A percentile compares a stretch with the other conserved stretches of the same genome.
phyloP scores from a whole-genome alignment of 92 coral and sea anemone species.

The Paragorgia papillata region DNA sequence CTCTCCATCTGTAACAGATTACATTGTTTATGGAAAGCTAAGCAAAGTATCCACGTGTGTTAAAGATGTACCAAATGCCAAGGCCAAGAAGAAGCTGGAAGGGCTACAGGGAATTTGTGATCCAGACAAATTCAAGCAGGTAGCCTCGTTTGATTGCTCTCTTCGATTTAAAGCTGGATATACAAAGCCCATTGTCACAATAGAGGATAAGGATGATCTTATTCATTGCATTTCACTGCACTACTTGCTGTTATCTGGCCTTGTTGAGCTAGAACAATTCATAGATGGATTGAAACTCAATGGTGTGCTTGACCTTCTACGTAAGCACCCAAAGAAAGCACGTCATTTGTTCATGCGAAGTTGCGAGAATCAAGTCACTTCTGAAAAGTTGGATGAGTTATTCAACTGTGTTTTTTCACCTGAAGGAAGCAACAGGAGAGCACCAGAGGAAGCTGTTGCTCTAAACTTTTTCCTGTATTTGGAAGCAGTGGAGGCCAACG shows the following conservation, averaged over 20 bases:
- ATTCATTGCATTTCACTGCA: conserved; percentile 51
- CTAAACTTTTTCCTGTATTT: conserved; percentile 41
- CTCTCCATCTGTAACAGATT: conserved; percentile 61
- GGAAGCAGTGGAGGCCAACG: conserved; percentile 50
- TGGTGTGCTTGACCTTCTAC: conserved; percentile 44
- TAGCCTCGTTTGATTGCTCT: conserved; percentile 61
- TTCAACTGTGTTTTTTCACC: conserved; percentile 39
- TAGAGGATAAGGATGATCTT: conserved; percentile 55
- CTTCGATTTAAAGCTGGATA: conserved; percentile 54
- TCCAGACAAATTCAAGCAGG: conserved; percentile 58
- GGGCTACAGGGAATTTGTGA: conserved; percentile 47
- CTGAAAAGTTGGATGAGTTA: conserved; percentile 48
- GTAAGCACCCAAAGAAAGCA: conserved; percentile 60
- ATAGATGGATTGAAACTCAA: conserved; percentile 56
- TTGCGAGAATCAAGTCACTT: conserved; percentile 45
- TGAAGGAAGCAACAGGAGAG: conserved; percentile 60
- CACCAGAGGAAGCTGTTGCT: conserved; percentile 53
- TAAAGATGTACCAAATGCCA: conserved; percentile 52
- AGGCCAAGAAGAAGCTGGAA: conserved; percentile 55
- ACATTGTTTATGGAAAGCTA: conserved; percentile 48
- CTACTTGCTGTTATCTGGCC: conserved; percentile 47
- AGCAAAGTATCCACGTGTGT: conserved; percentile 49
- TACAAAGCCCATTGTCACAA: conserved; percentile 51
- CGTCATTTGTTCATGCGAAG: conserved; percentile 50
- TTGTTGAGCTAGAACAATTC: conserved; percentile 59